Base-by-base conservation (phyloP, 2,113 vertebrate genomes). In the Excalfactoria chinensis region DNA sequence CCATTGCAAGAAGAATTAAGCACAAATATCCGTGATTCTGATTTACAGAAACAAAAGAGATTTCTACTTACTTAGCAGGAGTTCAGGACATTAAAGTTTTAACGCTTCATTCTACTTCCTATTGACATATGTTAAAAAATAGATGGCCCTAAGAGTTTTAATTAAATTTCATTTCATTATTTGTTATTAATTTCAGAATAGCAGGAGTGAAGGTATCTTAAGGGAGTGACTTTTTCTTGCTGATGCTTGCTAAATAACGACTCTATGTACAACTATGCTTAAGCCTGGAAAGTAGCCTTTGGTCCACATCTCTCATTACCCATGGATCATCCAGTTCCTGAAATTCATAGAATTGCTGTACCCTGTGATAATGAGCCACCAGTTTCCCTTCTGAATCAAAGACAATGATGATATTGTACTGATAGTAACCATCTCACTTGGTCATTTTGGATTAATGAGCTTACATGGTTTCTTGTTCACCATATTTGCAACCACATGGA, bases 401-500 rank as follows among this genome's bases (percentile, higher is more conserved):
- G n/a, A 95, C 91, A 51, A 97, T n/a, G 0, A 95, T 80, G 30
- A 88, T 96, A 53, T 97, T 97, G 71, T 95, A 97, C 17, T 96
- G 95, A 86, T 95, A 97, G 66, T 0, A 72, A 20, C 94, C 89
- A 74, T 95, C 84, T 95, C 84, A 1, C 28, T 34, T 14, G 95
- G 94, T 25, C 97, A 97, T 19, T 58, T 70, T 5, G 43, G 34
- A 32, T 97, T 88, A 53, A 55, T 89, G 59, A 26, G 40, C 66
- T 87, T 94, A 32, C 86, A 95, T 0, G 4, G 22, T 43, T 97
- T 97, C 84, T 93, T 95, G 66, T 97, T 96, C 35, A 90, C 86
- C 93, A 97, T 98, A 96, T 98, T 99, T 40, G 95, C 98, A 96
- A 98, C 98, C 46, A 98, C 46, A 77, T 97, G 98, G 78, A 99